Conservation (phyloP, 2,797 vertebrate species). For the Eospalax fontanierii region DNA sequence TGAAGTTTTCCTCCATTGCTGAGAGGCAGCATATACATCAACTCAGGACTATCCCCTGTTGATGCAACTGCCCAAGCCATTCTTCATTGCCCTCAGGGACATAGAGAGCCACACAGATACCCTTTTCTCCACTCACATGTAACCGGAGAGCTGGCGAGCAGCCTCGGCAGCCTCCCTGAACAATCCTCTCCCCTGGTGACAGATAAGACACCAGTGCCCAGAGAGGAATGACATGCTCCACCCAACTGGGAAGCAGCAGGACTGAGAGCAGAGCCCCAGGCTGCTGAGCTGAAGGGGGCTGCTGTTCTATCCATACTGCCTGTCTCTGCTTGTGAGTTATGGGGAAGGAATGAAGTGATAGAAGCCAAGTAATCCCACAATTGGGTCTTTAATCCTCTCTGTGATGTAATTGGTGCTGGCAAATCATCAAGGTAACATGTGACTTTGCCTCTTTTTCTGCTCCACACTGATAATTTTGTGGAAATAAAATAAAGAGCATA, state of each 20-base stretch:
- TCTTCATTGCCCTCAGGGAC: background rate
- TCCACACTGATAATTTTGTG: background rate
- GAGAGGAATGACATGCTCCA: background rate
- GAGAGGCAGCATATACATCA: background rate
- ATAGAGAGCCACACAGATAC: background rate
- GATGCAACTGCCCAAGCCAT: background rate
- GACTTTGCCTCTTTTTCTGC: background rate
- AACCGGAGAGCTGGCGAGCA: background rate
- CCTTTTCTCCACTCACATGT: background rate
- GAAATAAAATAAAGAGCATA: background rate
- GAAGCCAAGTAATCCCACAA: background rate
- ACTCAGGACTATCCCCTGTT: background rate
- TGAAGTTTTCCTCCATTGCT: background rate
- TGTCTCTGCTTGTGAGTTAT: background rate
- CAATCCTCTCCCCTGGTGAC: background rate
- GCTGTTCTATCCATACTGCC: background rate
- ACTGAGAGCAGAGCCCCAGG: background rate
- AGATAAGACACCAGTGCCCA: background rate
- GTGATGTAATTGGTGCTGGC: background rate
- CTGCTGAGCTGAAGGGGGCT: background rate
- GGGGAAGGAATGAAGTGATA: background rate
- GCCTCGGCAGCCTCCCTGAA: background rate
- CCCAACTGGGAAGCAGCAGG: background rate
- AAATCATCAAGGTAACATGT: background rate
- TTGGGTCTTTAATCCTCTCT: background rate